Conservation (phyloP, 2,797 vertebrate species). For the Oryzias sinensis region DNA sequence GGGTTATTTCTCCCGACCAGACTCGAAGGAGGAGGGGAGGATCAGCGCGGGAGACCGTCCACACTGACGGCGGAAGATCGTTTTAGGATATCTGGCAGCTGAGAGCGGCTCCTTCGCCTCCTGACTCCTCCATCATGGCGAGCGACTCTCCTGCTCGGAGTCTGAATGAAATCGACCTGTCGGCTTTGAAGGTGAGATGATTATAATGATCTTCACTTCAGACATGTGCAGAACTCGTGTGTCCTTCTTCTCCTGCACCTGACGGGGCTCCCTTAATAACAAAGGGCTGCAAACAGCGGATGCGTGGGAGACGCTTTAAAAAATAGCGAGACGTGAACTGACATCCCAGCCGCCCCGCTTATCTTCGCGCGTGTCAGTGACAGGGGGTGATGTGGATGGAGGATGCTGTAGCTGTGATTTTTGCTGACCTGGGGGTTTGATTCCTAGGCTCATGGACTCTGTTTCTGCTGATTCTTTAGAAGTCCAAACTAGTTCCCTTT, state of each 20-base stretch:
- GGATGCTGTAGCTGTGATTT: constrained; percentile 39
- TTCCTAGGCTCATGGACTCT: constrained; percentile 4
- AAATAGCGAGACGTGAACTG: constrained; percentile 38
- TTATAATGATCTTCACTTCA: constrained; percentile 34
- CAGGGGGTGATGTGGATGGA: constrained; percentile 15
- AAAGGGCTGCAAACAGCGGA: constrained; percentile 40
- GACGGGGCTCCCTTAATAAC: constrained; percentile 45
- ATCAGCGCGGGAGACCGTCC: constrained; percentile 16
- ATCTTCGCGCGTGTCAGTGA: constrained; percentile 14
- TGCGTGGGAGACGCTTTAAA: constrained; percentile 43
- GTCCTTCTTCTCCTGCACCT: constrained; percentile 48
- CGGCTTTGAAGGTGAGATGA: constrained; percentile 87
- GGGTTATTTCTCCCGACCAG: constrained; percentile 7
- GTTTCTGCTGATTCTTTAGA: constrained; percentile 8
- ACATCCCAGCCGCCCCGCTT: constrained; percentile 1
- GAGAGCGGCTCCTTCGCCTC: constrained; percentile 47
- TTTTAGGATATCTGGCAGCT: constrained; percentile 42
- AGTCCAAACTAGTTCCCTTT: neutral
- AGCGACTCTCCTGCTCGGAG: constrained; percentile 92
- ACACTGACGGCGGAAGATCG: constrained; percentile 44
- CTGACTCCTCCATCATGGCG: constrained; percentile 85
- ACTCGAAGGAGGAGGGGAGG: neutral
- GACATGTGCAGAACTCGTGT: neutral
- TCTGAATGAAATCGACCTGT: constrained; percentile 93
- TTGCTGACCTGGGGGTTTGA: constrained; percentile 54